Conservation (phyloP, 1,140 invertebrate species). For the Acyrthosiphon pisum region DNA sequence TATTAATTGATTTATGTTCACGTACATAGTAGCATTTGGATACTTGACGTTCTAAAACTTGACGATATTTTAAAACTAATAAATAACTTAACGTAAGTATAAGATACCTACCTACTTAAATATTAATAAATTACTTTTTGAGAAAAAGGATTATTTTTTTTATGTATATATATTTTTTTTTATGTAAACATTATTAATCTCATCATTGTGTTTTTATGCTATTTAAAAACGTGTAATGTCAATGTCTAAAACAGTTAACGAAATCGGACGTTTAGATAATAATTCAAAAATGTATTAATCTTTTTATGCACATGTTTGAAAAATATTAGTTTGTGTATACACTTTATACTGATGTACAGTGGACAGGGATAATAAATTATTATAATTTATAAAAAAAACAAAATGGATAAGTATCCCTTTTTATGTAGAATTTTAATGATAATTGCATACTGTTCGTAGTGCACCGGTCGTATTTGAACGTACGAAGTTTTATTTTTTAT, state of each 20-base stretch:
- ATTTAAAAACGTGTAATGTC: not conserved
- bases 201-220: not conserved
- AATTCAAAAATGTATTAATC: not conserved
- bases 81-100: not conserved
- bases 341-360: not conserved
- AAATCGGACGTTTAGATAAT: not conserved
- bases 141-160: not conserved
- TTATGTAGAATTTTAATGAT: not conserved
- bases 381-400: not conserved
- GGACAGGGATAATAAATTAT: not conserved
- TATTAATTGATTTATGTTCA: not conserved
- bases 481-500: not conserved
- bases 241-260: not conserved
- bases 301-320: not conserved
- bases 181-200: not conserved
- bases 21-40: not conserved
- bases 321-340: not conserved
- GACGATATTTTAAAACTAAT: not conserved
- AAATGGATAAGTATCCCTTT: not conserved
- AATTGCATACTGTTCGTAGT: not conserved
- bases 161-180: not conserved
- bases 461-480: not conserved
- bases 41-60: not conserved
- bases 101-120: no score
- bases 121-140: not conserved